These are phyloP conservation scores for Marasmarcha lunaedactyla DNA, from an alignment of 2,888 invertebrate species.

Conservation along the genomic window DNA sequence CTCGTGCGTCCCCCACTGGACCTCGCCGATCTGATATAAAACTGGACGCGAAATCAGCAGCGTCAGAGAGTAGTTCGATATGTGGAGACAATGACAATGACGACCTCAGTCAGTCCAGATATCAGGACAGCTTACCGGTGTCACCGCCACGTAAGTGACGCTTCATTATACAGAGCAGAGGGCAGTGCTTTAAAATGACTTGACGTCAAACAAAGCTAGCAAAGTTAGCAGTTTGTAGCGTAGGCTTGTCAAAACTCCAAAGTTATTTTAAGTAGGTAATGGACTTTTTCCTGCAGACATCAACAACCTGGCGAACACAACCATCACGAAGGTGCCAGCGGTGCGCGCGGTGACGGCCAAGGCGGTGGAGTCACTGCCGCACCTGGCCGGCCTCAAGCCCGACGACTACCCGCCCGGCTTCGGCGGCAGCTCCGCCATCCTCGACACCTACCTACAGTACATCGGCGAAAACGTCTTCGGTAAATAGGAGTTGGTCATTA, in stretches of 20 bases:
- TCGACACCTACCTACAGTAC: slow-evolving; percentile 90
- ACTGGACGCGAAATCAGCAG: slow-evolving; percentile 81
- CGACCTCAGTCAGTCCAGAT: slow-evolving; percentile 79
- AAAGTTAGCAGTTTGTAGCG: no score
- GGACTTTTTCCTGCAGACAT: slow-evolving; percentile 41
- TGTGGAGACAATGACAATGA: slow-evolving; percentile 88
- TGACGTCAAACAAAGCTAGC: no score
- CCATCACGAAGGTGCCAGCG: slow-evolving; percentile 74
- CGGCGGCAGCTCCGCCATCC: slow-evolving; percentile 80
- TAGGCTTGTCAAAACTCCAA: no score
- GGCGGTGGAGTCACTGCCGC: slow-evolving; percentile 72
- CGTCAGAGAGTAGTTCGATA: slow-evolving; percentile 79
- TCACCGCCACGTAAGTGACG: slow-evolving; percentile 75
- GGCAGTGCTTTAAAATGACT: no score
- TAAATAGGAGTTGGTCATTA: slow-evolving; percentile 21
- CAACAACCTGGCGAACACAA: slow-evolving; percentile 72
- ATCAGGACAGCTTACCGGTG: slow-evolving; percentile 61
- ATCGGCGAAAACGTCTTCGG: slow-evolving; percentile 86
- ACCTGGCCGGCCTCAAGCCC: slow-evolving; percentile 73
- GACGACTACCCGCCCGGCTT: slow-evolving; percentile 78
- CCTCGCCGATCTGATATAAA: slow-evolving; percentile 82
- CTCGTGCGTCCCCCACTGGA: slow-evolving; percentile 88
- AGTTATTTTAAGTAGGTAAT: no score
- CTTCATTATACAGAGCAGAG: no score
- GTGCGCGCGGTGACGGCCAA: slow-evolving; percentile 76